Conservation (phyloP, 2,888 invertebrate species). For the Drosophila tanythrix region DNA sequence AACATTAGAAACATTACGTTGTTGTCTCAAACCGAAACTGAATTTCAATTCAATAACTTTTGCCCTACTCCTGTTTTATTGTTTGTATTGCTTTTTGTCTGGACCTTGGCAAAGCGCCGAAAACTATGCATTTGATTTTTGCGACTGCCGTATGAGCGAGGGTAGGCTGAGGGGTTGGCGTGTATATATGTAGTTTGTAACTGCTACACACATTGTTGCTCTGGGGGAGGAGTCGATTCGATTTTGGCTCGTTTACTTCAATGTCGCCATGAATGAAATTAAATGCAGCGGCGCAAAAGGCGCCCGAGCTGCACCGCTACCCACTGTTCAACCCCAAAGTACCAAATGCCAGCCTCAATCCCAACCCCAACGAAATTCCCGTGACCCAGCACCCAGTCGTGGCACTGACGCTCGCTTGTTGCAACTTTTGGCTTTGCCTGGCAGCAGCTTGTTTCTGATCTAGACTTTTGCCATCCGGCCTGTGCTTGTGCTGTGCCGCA, state of each 20-base stretch:
- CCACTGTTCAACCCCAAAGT: not conserved
- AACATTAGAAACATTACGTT: conserved; percentile 45
- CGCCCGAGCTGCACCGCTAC: conserved; percentile 1
- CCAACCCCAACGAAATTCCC: conserved; percentile 11
- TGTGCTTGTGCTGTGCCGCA: conserved; percentile 32
- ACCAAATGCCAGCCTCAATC: conserved; percentile 15
- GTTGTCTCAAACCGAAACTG: conserved; percentile 43
- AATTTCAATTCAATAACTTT: conserved; percentile 71
- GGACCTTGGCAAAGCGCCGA: conserved; percentile 44
- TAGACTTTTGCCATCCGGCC: conserved; percentile 70
- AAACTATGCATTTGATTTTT: conserved; percentile 49
- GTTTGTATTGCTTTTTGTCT: conserved; percentile 24
- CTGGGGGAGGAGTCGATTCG: conserved; percentile 48
- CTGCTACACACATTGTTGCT: conserved; percentile 22
- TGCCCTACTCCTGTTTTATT: conserved; percentile 23
- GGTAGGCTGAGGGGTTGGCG: not conserved
- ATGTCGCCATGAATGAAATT: conserved; percentile 66
- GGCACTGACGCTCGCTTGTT: conserved; percentile 51
- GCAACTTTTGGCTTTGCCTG: conserved; percentile 59
- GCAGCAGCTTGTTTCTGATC: conserved; percentile 67
- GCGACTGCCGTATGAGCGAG: not conserved
- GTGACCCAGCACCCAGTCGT: conserved; percentile 22
- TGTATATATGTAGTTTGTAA: conserved; percentile 15
- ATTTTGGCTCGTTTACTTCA: conserved; percentile 52
- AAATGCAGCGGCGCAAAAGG: conserved; percentile 66